These are phyloP conservation scores for Agonopterix subpropinquella DNA, from an alignment of 2,888 invertebrate species.

Conservation along the genomic window DNA sequence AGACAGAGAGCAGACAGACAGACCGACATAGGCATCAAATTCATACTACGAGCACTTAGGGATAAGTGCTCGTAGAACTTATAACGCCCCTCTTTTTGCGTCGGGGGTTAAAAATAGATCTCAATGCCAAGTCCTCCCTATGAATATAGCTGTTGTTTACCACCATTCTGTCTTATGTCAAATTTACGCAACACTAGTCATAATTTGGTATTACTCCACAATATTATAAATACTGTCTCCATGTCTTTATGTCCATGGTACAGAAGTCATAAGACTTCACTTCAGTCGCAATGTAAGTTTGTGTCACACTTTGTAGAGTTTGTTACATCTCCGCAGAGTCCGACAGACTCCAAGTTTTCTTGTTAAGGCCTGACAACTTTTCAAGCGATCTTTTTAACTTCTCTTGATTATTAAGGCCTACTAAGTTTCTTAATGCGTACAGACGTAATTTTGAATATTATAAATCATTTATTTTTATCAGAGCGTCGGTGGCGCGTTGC, in stretches of 20 bases:
- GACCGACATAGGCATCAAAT: no score
- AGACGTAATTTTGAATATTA: background rate
- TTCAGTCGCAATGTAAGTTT: slow-evolving; percentile 8
- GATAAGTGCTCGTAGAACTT: no score
- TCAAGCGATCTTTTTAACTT: slow-evolving; percentile 14
- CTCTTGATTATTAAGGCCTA: slow-evolving; percentile 9
- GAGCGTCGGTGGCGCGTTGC: no score
- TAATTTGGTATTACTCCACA: background rate
- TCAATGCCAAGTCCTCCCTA: no score
- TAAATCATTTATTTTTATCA: background rate
- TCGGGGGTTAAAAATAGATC: no score
- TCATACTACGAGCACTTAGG: no score
- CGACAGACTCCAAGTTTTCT: slow-evolving; percentile 19
- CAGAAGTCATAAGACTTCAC: background rate
- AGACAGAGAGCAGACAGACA: no score
- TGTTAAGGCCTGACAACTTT: slow-evolving; percentile 19
- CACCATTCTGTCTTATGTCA: background rate
- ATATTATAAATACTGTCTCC: background rate
- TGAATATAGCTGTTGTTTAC: background rate
- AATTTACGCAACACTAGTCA: background rate
- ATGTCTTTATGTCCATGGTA: no score
- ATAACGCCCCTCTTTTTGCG: no score
- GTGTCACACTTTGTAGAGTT: slow-evolving; percentile 1
- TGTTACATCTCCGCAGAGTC: slow-evolving; percentile 8
- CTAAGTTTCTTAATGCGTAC: background rate